Base-by-base conservation (phyloP, 2,113 vertebrate genomes). In the Muntiacus muntjak region DNA sequence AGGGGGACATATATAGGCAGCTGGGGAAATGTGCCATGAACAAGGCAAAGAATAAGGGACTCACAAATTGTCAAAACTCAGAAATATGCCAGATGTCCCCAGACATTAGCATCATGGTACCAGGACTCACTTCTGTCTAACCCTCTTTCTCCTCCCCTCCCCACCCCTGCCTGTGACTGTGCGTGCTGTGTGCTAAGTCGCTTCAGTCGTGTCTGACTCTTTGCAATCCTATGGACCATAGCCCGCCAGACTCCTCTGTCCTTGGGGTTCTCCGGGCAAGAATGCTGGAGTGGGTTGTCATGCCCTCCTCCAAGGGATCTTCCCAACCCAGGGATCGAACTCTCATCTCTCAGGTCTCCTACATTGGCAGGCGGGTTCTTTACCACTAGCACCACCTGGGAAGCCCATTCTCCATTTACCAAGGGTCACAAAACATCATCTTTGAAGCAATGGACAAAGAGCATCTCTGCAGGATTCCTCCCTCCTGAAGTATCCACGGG, bases 1-100 rank as follows among this genome's bases (percentile, higher is more conserved):
- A 81, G 2, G 30, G 30, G 2, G 28, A 52, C 47, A 33, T 2
- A 33, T 12, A 33, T 1, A 50, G 4, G 1, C 1, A 16, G 45
- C 17, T 33, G 45, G 10, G 17, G 1, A 33, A 81, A 6, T 43
- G 11, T 28, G 17, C 33, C 0, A 23, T 3, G 11, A 71, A 43
- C 11, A 79, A 86, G 57, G 23, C 87, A 79, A 94, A 89, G 33
- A 26, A 76, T 25, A 55, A 76, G 6, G 6, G 28, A 88, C 19
- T 82, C 26, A 21, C 52, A 43, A n/a, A 54, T 43, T 30, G 30
- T 67, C 13, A 85, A 76, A 62, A 54, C 43, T 79, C 21, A 78
- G 60, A 58, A 45, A 33, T 25, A 62, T 2, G n/a, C 11, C 55
- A 2, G 40, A 47, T 45, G 23, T 36, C 28, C 45, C 7, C 19